These are phyloP conservation scores for Euphonia xanthogaster DNA, from an alignment of 2,797 vertebrate genomes.

Conservation along the genomic window DNA sequence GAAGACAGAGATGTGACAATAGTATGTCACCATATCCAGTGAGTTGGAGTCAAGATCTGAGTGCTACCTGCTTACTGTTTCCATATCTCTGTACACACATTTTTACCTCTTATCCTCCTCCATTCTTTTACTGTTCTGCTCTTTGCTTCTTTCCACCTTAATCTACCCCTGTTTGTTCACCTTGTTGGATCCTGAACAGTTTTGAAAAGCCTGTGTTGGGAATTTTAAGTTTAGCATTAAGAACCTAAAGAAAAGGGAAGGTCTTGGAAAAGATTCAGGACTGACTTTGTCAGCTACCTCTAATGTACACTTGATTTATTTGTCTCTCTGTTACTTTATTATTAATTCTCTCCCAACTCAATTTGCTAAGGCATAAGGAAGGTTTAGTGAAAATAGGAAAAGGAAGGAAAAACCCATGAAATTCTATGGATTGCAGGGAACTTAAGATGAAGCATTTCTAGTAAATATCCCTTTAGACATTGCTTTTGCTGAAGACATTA, in stretches of 20 bases:
- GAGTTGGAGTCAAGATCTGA: neutral
- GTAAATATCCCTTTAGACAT: neutral
- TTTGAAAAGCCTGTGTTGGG: neutral
- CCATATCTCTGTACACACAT: neutral
- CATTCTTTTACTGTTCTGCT: neutral
- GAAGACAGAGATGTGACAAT: neutral
- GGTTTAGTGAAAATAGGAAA: neutral
- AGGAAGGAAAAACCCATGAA: neutral
- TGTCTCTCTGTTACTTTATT: neutral
- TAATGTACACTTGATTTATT: neutral
- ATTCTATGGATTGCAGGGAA: neutral
- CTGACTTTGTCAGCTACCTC: neutral
- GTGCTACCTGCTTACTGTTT: neutral
- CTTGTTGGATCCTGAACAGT: neutral
- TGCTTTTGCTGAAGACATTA: neutral
- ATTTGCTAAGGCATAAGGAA: neutral
- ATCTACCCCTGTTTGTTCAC: neutral
- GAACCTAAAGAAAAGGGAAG: neutral
- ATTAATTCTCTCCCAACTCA: neutral
- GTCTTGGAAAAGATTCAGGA: neutral
- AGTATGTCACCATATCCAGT: fast-evolving
- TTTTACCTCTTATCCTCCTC: neutral
- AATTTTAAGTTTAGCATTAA: neutral
- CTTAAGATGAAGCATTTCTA: neutral
- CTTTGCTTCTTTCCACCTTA: neutral